Base-by-base conservation (phyloP, 2,113 vertebrate species). In the Trematocara marginatum region DNA sequence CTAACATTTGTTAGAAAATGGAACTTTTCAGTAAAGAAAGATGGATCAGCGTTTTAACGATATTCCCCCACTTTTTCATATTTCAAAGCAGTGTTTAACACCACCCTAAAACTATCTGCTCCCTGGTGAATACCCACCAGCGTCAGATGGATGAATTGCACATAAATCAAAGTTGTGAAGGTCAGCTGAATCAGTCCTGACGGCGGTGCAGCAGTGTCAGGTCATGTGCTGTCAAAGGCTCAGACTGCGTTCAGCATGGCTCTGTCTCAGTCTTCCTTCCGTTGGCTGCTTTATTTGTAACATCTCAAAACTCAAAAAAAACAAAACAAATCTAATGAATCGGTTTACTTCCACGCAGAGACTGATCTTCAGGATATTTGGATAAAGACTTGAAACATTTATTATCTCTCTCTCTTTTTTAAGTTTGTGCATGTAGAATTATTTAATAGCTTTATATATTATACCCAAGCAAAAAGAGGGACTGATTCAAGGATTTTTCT, bases 261-360 rank as follows among this genome's bases (percentile, higher is more conserved):
- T 49, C 69, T n/a, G 69, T 76, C 69, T 29, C 42, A 47, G 69
- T 1, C 23, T 3, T 45, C 23, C 0, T 16, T 74, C 40, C 0
- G 0, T 18, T 29, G 0, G 42, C 3, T 18, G 69, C 5, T 31
- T 49, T 49, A 10, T 49, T 76, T 31, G 42, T 47, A 31, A n/a
- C 42, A 49, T 31, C 15, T 76, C 42, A 49, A 31, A 49, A 18
- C 69, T 7, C 3, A 0, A 29, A 47, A 71, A 40, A 51, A 51
- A 11, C 26, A 1, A 16, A 16, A 6, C 18, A 29, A 20, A 23
- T 7, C 0, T 0, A 23, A 23, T 71, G 8, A 26, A 26, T 45
- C 0, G 0, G 8, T 71, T 45, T 47, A 10, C 4, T 47, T 74
- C 13, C 13, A 26, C 2, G 0, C 69, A 74, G 23, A 49, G 15